Conservation (phyloP, 2,888 invertebrate genomes). For the Physocephala rufipes region DNA sequence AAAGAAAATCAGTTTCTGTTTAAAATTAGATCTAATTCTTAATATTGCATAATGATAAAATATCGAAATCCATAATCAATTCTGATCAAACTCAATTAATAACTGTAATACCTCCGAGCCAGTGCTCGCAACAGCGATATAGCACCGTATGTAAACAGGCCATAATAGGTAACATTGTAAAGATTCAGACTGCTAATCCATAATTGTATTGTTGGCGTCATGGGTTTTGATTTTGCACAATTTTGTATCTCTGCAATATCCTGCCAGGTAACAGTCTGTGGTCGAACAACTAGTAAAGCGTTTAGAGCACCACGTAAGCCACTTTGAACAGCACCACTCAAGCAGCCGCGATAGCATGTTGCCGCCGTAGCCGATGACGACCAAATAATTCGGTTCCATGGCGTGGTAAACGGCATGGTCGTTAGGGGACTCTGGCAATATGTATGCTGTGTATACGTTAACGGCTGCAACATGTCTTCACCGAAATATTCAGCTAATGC, state of each 20-base stretch:
- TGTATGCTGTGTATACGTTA: slow-evolving; percentile 49
- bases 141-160: slow-evolving; percentile 50
- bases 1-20: too few species aligned
- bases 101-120: background rate
- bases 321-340: slow-evolving; percentile 63
- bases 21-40: background rate
- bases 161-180: slow-evolving; percentile 59
- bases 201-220: slow-evolving; percentile 40
- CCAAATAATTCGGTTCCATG: slow-evolving; percentile 62
- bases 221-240: slow-evolving; percentile 40
- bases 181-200: slow-evolving; percentile 58
- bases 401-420: slow-evolving; percentile 52
- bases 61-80: slow-evolving; percentile 1
- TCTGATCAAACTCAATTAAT: background rate
- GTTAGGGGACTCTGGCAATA: slow-evolving; percentile 48
- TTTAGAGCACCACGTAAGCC: slow-evolving; percentile 60
- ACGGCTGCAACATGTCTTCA: slow-evolving; percentile 54
- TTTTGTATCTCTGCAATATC: slow-evolving; percentile 57
- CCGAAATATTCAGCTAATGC: slow-evolving; percentile 53
- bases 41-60: background rate
- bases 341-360: slow-evolving; percentile 58
- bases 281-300: slow-evolving; percentile 57
- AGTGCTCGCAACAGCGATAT: slow-evolving; percentile 46
- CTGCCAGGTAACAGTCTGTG: slow-evolving; percentile 59
- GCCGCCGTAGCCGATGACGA: slow-evolving; percentile 58